Conservation (phyloP, 2,888 invertebrate genomes). For the Micoletzkya japonica region DNA sequence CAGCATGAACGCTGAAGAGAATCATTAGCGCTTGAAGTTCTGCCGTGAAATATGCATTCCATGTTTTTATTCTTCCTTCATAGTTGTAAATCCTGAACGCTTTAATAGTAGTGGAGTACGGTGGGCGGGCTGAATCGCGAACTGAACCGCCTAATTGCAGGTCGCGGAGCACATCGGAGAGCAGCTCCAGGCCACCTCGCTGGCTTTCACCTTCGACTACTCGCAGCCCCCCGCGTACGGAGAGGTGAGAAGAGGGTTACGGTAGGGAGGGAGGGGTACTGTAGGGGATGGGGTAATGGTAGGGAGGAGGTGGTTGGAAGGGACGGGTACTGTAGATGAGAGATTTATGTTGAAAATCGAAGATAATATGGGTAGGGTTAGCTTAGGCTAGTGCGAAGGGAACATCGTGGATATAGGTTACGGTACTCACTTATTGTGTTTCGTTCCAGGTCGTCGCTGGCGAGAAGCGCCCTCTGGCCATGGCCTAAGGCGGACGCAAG, state of each 20-base stretch:
- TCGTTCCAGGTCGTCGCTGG: background rate
- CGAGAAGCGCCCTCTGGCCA: slow-evolving; percentile 25
- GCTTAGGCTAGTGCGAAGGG: too few relatives aligned
- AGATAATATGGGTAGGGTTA: too few relatives aligned
- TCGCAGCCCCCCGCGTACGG: slow-evolving; percentile 58
- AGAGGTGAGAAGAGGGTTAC: background rate
- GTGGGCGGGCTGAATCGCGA: too few relatives aligned
- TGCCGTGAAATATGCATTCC: too few relatives aligned
- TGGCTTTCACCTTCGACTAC: slow-evolving; percentile 61
- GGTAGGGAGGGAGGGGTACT: background rate
- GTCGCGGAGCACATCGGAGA: slow-evolving; percentile 60
- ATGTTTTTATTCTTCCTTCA: too few relatives aligned
- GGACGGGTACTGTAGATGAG: background rate
- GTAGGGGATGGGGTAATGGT: background rate
- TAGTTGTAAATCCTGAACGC: too few relatives aligned
- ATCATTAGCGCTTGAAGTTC: too few relatives aligned
- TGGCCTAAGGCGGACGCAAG: too few relatives aligned
- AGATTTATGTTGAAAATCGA: background rate
- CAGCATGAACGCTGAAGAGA: too few relatives aligned
- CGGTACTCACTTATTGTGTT: background rate
- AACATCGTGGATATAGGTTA: too few relatives aligned
- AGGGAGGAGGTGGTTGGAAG: background rate
- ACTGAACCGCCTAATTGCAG: slow-evolving; percentile 30
- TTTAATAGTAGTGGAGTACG: too few relatives aligned
- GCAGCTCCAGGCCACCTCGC: slow-evolving; percentile 56